Percentiles rank a stretch among this genome's conserved stretches.
Conservation (phyloP, 2,113 vertebrate species). For the Hucho hucho region DNA sequence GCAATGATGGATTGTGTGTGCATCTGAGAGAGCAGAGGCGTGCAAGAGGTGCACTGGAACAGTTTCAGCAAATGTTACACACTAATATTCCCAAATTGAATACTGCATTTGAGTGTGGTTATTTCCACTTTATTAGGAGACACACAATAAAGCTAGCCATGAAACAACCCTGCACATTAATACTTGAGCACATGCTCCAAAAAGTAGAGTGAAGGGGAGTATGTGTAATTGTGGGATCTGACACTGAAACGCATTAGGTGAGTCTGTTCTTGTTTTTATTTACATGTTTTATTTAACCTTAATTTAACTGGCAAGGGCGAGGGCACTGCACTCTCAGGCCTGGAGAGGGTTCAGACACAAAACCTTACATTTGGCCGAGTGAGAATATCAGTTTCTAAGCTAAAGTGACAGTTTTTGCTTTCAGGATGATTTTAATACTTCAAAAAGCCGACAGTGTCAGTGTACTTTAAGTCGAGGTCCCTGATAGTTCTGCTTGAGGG, state of each 20-base stretch:
- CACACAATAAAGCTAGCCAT: not conserved
- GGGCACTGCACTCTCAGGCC: not conserved
- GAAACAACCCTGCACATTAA: not conserved
- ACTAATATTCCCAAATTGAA: not conserved
- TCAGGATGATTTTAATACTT: slow-evolving; percentile 32
- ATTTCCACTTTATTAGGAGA: not conserved
- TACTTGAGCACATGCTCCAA: not conserved
- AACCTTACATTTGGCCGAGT: not conserved
- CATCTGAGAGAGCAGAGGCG: not conserved
- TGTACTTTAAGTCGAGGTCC: slow-evolving; percentile 7
- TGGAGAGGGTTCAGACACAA: not conserved
- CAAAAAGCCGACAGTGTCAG: slow-evolving; percentile 26
- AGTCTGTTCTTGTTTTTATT: not conserved
- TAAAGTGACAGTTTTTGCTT: slow-evolving; percentile 28
- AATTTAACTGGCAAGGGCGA: too few relatives aligned
- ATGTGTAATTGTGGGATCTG: not conserved
- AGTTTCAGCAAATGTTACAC: not conserved
- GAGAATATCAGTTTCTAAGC: slow-evolving; percentile 15
- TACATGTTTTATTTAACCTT: too few relatives aligned
- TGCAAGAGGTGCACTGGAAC: not conserved
- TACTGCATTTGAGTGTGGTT: not conserved
- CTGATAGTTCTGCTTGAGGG: slow-evolving; percentile 11
- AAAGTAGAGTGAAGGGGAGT: not conserved
- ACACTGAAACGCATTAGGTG: not conserved
- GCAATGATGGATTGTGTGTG: slow-evolving; percentile 36